Evolutionary conservation across 2,113 vertebrate genomes (phyloP).

Genomic region (Piliocolobus tephrosceles): DNA sequence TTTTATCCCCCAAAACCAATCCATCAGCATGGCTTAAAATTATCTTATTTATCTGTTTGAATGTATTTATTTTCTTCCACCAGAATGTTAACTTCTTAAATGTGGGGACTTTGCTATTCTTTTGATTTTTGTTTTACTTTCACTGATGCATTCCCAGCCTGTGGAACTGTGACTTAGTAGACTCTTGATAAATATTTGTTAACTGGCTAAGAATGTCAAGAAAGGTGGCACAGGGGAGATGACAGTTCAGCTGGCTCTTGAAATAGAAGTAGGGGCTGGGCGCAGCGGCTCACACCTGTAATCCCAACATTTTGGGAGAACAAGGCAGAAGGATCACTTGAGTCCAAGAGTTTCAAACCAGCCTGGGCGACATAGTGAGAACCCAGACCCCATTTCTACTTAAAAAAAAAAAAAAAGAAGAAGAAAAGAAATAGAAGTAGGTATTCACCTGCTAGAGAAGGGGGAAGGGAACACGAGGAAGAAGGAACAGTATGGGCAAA

Average conservation of each 20-base stretch:
- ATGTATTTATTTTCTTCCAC: not conserved
- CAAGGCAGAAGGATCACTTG: no score
- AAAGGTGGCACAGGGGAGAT: not conserved
- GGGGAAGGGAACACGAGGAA: not conserved
- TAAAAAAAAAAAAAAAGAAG: no score
- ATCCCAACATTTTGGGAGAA: no score
- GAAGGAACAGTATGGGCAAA: not conserved
- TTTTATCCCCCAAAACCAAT: not conserved
- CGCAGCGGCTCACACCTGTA: no score
- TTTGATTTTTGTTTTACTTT: not conserved
- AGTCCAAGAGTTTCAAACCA: no score
- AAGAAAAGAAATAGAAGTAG: no score
- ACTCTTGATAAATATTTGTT: not conserved
- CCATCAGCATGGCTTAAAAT: not conserved
- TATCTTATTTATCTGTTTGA: not conserved
- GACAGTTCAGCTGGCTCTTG: not conserved
- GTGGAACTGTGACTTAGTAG: not conserved
- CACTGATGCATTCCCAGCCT: not conserved
- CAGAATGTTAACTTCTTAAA: not conserved
- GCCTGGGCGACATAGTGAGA: no score
- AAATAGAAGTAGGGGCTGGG: not conserved
- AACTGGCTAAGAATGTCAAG: slow-evolving; percentile 5
- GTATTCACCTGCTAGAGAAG: not conserved
- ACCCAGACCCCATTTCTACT: no score
- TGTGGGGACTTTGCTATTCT: not conserved